Conservation (phyloP, 1,140 invertebrate genomes). For the Drepana arcuata region DNA sequence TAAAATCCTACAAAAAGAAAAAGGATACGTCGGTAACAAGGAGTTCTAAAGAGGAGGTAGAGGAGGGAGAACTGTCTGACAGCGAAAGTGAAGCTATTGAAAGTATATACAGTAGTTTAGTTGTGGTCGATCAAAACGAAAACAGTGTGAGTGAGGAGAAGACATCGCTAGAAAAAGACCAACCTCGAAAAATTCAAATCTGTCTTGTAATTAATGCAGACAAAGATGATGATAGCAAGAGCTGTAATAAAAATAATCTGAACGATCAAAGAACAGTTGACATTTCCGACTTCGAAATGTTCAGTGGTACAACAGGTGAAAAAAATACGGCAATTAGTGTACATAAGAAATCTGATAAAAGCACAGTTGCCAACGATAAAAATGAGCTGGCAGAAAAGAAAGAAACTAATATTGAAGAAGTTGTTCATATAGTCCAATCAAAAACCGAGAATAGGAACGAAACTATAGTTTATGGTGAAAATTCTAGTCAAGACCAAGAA, state of each 20-base stretch:
- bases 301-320: too few species aligned
- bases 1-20: slow-evolving; percentile 52
- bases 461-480: too few species aligned
- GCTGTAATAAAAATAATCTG: slow-evolving; percentile 5
- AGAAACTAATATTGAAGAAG: too few species aligned
- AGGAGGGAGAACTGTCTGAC: slow-evolving; percentile 64
- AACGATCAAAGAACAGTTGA: slow-evolving; percentile 19
- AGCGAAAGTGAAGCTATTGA: slow-evolving; percentile 67
- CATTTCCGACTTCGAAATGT: slow-evolving; percentile 37
- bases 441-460: too few species aligned
- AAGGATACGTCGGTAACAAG: slow-evolving; percentile 14
- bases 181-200: slow-evolving; percentile 54
- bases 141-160: slow-evolving; percentile 8
- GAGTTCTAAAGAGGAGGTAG: slow-evolving; percentile 32
- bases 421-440: too few species aligned
- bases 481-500: too few species aligned
- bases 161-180: slow-evolving; percentile 22
- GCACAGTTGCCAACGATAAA: too few species aligned
- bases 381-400: too few species aligned
- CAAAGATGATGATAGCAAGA: slow-evolving; percentile 17
- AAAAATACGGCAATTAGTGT: too few species aligned
- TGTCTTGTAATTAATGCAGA: slow-evolving; percentile 53
- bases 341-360: too few species aligned
- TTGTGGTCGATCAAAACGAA: slow-evolving; percentile 39
- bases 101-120: slow-evolving; percentile 51